Base-by-base conservation (phyloP, 1,140 invertebrate genomes). In the Atta colombica region DNA sequence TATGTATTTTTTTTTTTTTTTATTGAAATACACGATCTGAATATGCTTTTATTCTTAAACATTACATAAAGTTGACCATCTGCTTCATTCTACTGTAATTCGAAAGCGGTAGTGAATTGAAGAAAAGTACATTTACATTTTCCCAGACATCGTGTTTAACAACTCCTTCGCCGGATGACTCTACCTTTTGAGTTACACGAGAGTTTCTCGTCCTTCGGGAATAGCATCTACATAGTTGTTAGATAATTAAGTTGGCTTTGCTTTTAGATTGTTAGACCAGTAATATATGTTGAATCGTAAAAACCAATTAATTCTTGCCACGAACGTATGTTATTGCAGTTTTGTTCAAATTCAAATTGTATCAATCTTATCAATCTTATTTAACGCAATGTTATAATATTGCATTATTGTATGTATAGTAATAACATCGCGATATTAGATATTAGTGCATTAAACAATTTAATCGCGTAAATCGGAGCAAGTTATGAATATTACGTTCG, bases 181-280 rank as follows among this genome's bases (percentile, higher is more conserved):
- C n/a, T 35, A 51, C 18, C 55, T 31, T 84, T 69, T 68, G 63
- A 80, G 31, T 80, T 55, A 49, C 53, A 81, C 63, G 31, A 39
- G 66, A 75, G 80, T 84, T 74, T 63, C 25, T 4, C 12, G 14
- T 61, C 69, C 58, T 75, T 84, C 58, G 80, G 39, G 68, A 82
- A 72, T 74, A 45, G 39, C 68, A 12, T 80, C 18, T 55, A 28
- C 39, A 49, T 68, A 68, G 63, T 55, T 55, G 80, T 35, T 49
- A 18, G 55, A 84, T 84, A 75, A 84, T 84, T 75, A 84, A 84
- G 55, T 39, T 31, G 69, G 69, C 69, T 84, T 84, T 75, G 69
- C 80, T 61, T 49, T 75, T 58, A 75, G 69, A 14, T 49, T 75
- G 80, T 84, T 84, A 84, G 55, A 39, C 58, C 39, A 58, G n/a